Conservation (phyloP, 2,113 vertebrate genomes). For the Oostethus manadensis region DNA sequence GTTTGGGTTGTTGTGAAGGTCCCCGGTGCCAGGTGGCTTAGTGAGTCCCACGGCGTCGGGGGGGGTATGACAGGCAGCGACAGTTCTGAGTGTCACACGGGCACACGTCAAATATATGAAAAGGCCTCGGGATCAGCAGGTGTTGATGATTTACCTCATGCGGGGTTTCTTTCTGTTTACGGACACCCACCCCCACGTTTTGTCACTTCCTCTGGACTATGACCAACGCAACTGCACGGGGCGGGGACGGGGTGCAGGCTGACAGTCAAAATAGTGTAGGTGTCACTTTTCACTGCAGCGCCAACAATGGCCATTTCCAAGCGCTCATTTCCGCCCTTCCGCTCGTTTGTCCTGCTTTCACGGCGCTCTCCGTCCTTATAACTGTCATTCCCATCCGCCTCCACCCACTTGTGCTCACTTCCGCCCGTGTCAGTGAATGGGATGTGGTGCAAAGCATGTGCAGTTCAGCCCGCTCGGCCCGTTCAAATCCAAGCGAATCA, state of each 20-base stretch:
- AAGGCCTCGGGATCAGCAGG: conserved; percentile 58
- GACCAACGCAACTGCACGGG: conserved; percentile 35
- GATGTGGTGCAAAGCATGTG: conserved; percentile 46
- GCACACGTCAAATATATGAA: conserved; percentile 62
- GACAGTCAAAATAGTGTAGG: conserved; percentile 41
- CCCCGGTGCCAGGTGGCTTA: conserved; percentile 49
- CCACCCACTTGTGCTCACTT: conserved; percentile 8
- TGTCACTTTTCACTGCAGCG: conserved; percentile 42
- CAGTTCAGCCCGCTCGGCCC: conserved; percentile 26
- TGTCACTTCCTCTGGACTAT: conserved; percentile 44
- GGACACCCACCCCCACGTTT: conserved; percentile 26
- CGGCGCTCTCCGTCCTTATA: conserved; percentile 17
- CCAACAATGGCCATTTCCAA: conserved; percentile 66
- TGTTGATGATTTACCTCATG: conserved; percentile 38
- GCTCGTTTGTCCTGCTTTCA: conserved; percentile 16
- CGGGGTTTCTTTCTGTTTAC: conserved; percentile 5
- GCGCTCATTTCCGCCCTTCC: conserved; percentile 7
- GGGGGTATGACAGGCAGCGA: conserved; percentile 49
- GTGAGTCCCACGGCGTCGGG: conserved; percentile 44
- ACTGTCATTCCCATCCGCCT: conserved; percentile 15
- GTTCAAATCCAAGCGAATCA: conserved; percentile 34
- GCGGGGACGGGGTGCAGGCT: conserved; percentile 46
- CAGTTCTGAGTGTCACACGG: conserved; percentile 52
- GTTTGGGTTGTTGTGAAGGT: conserved; percentile 25
- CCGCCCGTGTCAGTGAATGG: conserved; percentile 30